Evolutionary conservation across 2,797 vertebrate genomes (phyloP).

Genomic region (Aplochiton taeniatus): DNA sequence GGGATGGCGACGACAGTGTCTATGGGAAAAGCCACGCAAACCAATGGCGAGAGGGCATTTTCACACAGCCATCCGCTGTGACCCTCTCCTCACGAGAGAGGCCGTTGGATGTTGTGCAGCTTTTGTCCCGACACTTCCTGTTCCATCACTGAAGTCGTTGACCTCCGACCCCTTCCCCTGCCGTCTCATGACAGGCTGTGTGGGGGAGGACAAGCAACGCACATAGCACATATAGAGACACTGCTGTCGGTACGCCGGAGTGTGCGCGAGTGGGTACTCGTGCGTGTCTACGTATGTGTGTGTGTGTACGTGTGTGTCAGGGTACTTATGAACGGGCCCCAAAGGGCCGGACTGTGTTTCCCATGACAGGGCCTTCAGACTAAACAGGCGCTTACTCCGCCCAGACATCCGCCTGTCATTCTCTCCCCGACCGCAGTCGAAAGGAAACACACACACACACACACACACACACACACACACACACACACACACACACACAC

Average conservation of each 20-base stretch:
- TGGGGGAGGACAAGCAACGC: constrained; percentile 64
- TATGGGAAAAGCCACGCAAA: too few relatives aligned
- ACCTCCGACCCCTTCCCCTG: constrained; percentile 68
- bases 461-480: background rate
- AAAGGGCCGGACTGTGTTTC: constrained; percentile 70
- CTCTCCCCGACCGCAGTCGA: constrained; percentile 56
- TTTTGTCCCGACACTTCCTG: constrained; percentile 70
- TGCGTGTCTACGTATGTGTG: constrained; percentile 33
- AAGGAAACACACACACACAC: constrained; percentile 15
- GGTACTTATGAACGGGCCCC: constrained; percentile 66
- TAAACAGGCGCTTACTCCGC: constrained; percentile 75
- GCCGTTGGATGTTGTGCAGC: background rate
- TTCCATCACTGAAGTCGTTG: constrained; percentile 76
- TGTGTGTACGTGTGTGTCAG: constrained; percentile 45
- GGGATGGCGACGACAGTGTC: too few relatives aligned
- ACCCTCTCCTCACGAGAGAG: background rate
- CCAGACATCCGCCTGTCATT: constrained; percentile 77
- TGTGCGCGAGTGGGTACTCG: background rate
- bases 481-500: background rate
- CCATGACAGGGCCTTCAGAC: constrained; percentile 77
- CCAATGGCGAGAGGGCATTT: too few relatives aligned
- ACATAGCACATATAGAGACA: constrained; percentile 19
- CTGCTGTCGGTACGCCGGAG: background rate
- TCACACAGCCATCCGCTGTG: background rate
- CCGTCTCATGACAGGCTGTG: constrained; percentile 66